Percentiles rank a stretch among this genome's conserved stretches.
Conservation (phyloP, 2,113 vertebrate species). For the Pagrus major region DNA sequence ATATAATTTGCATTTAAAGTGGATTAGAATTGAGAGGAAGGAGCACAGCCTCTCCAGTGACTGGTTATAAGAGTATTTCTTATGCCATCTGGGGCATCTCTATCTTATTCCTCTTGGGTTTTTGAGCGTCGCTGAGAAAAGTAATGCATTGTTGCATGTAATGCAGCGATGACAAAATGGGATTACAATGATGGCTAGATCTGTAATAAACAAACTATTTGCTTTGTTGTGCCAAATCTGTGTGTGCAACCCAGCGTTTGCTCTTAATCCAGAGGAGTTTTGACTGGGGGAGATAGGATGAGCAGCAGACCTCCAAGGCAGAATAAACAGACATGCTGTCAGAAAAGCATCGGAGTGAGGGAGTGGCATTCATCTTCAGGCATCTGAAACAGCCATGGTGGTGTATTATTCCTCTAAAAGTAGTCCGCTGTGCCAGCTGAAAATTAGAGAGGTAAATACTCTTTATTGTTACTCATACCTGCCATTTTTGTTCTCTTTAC, state of each 20-base stretch:
- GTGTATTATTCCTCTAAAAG: constrained; percentile 13
- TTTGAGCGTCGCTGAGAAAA: constrained; percentile 34
- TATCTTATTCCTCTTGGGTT: constrained; percentile 14
- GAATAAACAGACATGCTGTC: constrained; percentile 70
- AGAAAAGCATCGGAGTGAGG: constrained; percentile 49
- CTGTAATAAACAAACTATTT: constrained; percentile 54
- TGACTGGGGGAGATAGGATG: constrained; percentile 56
- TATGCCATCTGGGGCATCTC: constrained; percentile 17
- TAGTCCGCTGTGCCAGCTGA: background rate
- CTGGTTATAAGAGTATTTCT: background rate
- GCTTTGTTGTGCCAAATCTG: constrained; percentile 59
- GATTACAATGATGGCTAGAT: constrained; percentile 54
- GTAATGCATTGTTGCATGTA: constrained; percentile 49
- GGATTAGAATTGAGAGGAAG: constrained; percentile 20
- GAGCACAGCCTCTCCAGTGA: constrained; percentile 11
- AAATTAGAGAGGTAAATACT: background rate
- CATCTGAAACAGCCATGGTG: constrained; percentile 12
- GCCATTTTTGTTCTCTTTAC: background rate
- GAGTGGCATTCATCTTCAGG: constrained; percentile 33
- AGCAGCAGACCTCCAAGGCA: constrained; percentile 60
- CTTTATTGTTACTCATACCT: background rate
- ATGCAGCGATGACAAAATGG: constrained; percentile 50
- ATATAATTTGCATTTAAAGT: constrained; percentile 30
- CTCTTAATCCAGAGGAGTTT: constrained; percentile 66
- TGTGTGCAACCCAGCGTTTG: constrained; percentile 54